Evolutionary conservation across 2,888 invertebrate species (phyloP), one percentile per base, ranked within the genome.

Genomic region (Dasypolia templi): DNA sequence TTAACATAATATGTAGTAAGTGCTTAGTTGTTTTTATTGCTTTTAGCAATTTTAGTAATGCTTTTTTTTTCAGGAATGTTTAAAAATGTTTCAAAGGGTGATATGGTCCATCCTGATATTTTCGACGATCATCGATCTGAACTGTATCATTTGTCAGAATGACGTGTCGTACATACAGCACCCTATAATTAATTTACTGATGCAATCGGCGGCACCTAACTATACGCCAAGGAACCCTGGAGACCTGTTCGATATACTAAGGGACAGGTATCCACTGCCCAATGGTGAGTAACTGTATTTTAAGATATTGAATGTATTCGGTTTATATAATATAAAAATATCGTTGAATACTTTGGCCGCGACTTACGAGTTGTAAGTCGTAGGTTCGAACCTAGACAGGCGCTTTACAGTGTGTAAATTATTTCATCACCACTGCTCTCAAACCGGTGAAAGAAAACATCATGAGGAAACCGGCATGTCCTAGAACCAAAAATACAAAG

Each of bases 231-330:
- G 72, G 29, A 78, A 83, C 32, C 82, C 86, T 44, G 81, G 79
- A 0, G 90, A 92, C 69, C 62, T 87, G 12, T 91, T 92, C 55
- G 91, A 91, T 69, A 86, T 86, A 61, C 72, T 92, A 42, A 83
- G 92, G 59, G 92, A 92, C 58, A 78, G 75, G 2, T 92, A 90
- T 70, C 87, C 89, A 32, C 79, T 91, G 58, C 92, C 92, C 0
- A 80, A 86, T 56, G 91, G 92, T 92, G 74, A 88, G 91, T 83
- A 35, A 62, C 12, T 4, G 44, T 44, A 42, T 49, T 70, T 67
- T 46, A 1, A 44, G 58, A 9, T 39, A 0, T 39, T 39, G 7
- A 46, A 46, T 46, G 0, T n/a, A n/a, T 67, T 58, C 44, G 67
- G 4, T 58, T 44, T n/a, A n/a, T n/a, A n/a, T n/a, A n/a, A n/a